Base-by-base conservation (phyloP, 1,140 invertebrate genomes). In the Cydia amplana region DNA sequence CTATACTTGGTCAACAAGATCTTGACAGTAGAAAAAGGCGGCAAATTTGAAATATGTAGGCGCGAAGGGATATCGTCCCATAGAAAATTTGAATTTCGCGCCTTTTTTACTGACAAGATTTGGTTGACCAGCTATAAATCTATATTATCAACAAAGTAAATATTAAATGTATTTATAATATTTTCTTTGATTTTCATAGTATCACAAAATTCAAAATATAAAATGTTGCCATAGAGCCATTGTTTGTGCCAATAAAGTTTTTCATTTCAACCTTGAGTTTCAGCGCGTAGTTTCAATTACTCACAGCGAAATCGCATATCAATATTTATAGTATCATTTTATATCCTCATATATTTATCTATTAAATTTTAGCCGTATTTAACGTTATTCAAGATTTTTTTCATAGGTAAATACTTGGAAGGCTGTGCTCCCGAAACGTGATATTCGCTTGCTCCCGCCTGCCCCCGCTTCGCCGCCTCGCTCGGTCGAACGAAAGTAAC, bases 401-500 rank as follows among this genome's bases (percentile, higher is more conserved):
- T 60, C 18, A 60, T 60, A 5, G 55, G 55, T 60, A 60, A 60
- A 60, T 60, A 60, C 55, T 60, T 60, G 55, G 10, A 18, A 20
- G 9, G 76, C 36, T 80, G 79, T 64, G 14, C 65, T 82, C 80
- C 78, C 75, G 5, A 23, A 40, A 64, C 55, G 78, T 77, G 78
- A 78, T 80, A 78, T 79, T 77, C 78, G 78, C 77, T 78, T 77
- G 76, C 49, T 36, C 80, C 79, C 55, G 63, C 40, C 46, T 78
- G 6, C 72, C 81, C 72, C 80, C 82, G 80, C 81, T 81, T 78
- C 82, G 78, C 79, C 84, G 74, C 80, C 65, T 70, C 80, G 80
- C 83, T 80, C 82, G 85, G 83, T 83, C 82, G 81, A 87, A 81
- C 77, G 70, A 32, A 83, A 85, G 80, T 80, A 70, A 70, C 65